Conservation (phyloP, 2,888 invertebrate genomes). For the Drosophila nr. fundita region DNA sequence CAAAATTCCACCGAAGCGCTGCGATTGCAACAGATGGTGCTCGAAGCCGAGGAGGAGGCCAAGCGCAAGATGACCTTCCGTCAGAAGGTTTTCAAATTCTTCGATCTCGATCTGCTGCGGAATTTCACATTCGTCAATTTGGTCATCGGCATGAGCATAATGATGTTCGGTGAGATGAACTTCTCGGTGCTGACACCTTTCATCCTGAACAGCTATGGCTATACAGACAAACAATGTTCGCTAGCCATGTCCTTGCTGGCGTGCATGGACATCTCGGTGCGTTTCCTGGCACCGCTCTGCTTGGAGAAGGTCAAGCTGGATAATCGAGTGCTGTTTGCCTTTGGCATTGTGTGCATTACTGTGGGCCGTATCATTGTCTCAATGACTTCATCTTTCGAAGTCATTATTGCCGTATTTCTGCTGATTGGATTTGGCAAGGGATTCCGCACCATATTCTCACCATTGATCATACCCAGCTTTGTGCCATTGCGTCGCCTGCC, state of each 20-base stretch:
- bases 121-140: constrained; percentile 90
- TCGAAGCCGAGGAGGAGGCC: constrained; percentile 74
- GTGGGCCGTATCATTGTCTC: constrained; percentile 79
- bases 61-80: constrained; percentile 85
- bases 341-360: constrained; percentile 87
- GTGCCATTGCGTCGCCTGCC: constrained; percentile 89
- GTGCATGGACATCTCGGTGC: constrained; percentile 88
- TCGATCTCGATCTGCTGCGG: constrained; percentile 89
- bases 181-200: constrained; percentile 91
- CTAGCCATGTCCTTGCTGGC: constrained; percentile 89
- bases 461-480: constrained; percentile 89
- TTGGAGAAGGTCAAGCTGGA: constrained; percentile 89
- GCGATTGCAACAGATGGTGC: constrained; percentile 46
- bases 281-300: constrained; percentile 89
- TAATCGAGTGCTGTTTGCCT: constrained; percentile 89
- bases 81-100: constrained; percentile 88
- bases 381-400: constrained; percentile 86
- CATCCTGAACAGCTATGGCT: constrained; percentile 88
- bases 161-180: constrained; percentile 90
- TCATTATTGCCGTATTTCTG: constrained; percentile 87
- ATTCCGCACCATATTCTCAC: constrained; percentile 90
- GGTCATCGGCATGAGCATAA: constrained; percentile 89
- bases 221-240: constrained; percentile 87
- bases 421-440: constrained; percentile 90
- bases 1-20: constrained; percentile 67